phyloP scores from a whole-genome alignment of 1,140 invertebrate genomes.

The Diorhabda elongata region DNA sequence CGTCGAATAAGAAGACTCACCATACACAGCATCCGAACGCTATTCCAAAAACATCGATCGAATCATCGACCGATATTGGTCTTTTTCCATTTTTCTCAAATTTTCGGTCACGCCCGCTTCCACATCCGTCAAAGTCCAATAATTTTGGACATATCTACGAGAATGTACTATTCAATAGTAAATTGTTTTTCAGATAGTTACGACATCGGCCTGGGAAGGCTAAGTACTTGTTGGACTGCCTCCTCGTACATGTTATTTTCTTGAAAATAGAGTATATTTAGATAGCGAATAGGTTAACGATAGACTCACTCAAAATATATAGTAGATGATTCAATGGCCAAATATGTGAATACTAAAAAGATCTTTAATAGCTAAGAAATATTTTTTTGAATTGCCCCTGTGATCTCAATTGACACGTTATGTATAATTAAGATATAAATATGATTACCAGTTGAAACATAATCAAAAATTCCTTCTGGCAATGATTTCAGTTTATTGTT shows the following conservation, averaged over 20 bases:
- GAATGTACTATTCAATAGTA: slow-evolving; percentile 26
- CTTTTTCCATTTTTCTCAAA: neutral
- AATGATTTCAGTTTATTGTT: neutral
- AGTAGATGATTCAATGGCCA: too few relatives aligned
- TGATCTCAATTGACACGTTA: too few relatives aligned
- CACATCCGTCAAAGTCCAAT: too few relatives aligned
- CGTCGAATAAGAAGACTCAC: neutral
- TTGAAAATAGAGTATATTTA: too few relatives aligned
- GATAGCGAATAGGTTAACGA: too few relatives aligned
- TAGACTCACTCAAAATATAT: too few relatives aligned
- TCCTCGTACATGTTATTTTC: too few relatives aligned
- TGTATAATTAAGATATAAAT: too few relatives aligned
- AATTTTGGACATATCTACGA: neutral
- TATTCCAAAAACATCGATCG: neutral
- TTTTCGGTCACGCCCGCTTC: neutral
- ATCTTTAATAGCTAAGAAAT: too few relatives aligned
- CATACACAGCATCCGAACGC: neutral
- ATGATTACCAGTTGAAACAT: too few relatives aligned
- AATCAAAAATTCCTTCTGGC: neutral
- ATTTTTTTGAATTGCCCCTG: too few relatives aligned
- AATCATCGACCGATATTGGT: neutral
- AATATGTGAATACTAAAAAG: too few relatives aligned
- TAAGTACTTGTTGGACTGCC: slow-evolving; percentile 25
- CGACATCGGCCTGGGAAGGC: slow-evolving; percentile 19
- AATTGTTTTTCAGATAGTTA: slow-evolving; percentile 22